These are phyloP conservation scores for Orientallactaga sibirica DNA, from an alignment of 2,797 vertebrate species.

Conservation along the genomic window DNA sequence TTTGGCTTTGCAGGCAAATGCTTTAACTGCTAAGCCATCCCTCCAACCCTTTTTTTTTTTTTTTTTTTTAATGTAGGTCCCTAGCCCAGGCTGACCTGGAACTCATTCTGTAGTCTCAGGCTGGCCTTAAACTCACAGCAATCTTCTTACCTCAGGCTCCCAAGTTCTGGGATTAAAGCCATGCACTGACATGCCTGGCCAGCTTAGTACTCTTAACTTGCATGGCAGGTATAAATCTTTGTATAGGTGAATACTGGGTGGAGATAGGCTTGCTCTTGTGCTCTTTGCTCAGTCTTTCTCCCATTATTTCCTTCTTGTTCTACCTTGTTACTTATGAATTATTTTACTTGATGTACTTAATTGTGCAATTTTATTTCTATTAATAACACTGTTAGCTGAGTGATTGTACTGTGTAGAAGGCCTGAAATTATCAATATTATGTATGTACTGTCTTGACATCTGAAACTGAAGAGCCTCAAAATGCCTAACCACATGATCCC, in stretches of 20 bases:
- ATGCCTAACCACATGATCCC: background rate
- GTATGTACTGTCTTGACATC: background rate
- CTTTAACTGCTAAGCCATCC: no score
- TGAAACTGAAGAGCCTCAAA: background rate
- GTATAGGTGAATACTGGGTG: background rate
- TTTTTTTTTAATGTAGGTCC: no score
- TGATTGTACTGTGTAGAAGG: background rate
- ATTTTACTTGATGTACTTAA: background rate
- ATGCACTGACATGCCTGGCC: no score
- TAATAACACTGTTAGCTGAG: constrained; percentile 15
- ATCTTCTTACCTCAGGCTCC: no score
- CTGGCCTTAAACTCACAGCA: no score
- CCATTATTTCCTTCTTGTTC: background rate
- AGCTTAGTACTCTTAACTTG: background rate
- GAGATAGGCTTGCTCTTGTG: background rate
- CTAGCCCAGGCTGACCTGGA: no score
- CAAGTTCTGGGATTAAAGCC: no score
- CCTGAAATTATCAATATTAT: background rate
- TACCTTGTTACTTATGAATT: background rate
- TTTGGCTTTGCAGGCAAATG: no score
- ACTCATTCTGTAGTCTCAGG: no score
- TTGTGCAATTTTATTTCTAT: background rate
- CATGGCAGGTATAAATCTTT: background rate
- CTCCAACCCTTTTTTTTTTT: no score
- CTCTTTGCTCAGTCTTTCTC: background rate